Evolutionary conservation across 2,888 invertebrate species (phyloP).

Genomic region (Amblyjoppa proteus): DNA sequence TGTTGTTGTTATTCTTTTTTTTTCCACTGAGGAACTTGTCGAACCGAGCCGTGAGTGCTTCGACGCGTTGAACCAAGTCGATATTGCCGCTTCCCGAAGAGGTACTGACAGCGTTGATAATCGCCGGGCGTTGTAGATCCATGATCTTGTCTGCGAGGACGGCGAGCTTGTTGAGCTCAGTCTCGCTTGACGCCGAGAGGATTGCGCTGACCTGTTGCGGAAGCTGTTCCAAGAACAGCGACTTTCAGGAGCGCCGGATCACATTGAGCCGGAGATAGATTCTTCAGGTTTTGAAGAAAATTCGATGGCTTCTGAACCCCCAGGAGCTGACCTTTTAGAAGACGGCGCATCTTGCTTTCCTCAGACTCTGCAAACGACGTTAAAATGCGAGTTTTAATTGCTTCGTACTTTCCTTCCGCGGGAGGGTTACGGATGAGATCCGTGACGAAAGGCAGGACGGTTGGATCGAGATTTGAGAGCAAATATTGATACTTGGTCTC

Average conservation of each 20-base stretch:
- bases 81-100: background rate
- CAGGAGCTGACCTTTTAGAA: constrained; percentile 16
- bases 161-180: too few species aligned
- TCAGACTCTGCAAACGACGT: constrained; percentile 5
- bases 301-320: constrained; percentile 35
- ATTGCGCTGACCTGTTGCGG: background rate
- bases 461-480: constrained; percentile 7
- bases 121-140: background rate
- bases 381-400: constrained; percentile 13
- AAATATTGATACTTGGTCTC: constrained; percentile 21
- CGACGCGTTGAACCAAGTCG: background rate
- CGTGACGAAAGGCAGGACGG: constrained; percentile 12
- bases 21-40: background rate
- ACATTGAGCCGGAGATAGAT: constrained; percentile 18
- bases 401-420: background rate
- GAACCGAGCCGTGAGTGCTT: background rate
- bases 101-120: background rate
- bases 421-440: constrained; percentile 19
- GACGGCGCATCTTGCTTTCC: constrained; percentile 27
- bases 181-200: background rate
- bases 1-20: background rate
- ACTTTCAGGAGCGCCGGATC: constrained; percentile 10
- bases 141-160: background rate
- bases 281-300: constrained; percentile 29
- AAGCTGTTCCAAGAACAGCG: background rate